These are phyloP conservation scores for Threskiornis aethiopicus DNA, from an alignment of 2,797 vertebrate species.

Conservation along the genomic window DNA sequence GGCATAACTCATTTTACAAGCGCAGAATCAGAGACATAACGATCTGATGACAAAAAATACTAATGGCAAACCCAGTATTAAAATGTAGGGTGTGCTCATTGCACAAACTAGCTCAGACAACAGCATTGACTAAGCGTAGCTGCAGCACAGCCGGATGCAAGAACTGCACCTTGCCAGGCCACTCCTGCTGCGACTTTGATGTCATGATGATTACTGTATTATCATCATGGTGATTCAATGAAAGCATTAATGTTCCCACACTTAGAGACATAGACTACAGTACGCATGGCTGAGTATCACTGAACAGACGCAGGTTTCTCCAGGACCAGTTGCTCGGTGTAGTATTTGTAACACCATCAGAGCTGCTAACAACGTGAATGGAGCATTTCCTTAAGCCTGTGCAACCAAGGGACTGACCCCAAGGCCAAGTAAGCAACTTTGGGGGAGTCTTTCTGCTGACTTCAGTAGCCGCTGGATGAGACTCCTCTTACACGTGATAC, in stretches of 20 bases:
- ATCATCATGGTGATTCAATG: neutral
- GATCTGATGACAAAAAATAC: neutral
- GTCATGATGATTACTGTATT: neutral
- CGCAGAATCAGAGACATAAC: neutral
- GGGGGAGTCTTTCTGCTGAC: neutral
- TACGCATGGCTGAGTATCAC: neutral
- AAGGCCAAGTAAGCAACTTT: neutral
- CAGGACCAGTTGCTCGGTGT: neutral
- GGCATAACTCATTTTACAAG: neutral
- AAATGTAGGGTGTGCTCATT: neutral
- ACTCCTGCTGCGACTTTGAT: neutral
- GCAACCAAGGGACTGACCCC: neutral
- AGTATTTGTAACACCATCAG: neutral
- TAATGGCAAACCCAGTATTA: neutral
- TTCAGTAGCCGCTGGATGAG: neutral
- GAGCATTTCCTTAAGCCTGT: neutral
- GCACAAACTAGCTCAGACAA: neutral
- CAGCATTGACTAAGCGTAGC: neutral
- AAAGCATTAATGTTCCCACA: neutral
- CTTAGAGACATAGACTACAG: neutral
- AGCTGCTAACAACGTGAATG: neutral
- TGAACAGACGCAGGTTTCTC: neutral
- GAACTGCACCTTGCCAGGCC: neutral
- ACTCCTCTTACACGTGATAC: rapidly evolving
- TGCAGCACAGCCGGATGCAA: neutral